Evolutionary conservation across 2,113 vertebrate genomes (phyloP).

Genomic region (Cyphomyrus discorhynchus): DNA sequence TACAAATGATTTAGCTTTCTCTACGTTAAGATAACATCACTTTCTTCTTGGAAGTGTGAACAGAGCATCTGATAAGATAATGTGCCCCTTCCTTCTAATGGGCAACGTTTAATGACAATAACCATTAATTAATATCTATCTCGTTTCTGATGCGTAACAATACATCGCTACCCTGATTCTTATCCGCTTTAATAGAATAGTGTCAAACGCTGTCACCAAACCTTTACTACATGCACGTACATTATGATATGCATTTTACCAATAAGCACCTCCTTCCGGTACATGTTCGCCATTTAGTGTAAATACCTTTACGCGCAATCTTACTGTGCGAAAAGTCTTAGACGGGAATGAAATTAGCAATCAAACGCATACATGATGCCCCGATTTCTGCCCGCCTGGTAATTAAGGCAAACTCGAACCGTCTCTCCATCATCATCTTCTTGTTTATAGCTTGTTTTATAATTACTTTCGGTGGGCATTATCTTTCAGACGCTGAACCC

Average conservation of each 20-base stretch:
- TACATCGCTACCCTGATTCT: not conserved
- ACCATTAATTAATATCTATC: slow-evolving; percentile 3
- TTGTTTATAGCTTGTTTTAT: not conserved
- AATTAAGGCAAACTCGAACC: not conserved
- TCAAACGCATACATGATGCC: not conserved
- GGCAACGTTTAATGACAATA: not conserved
- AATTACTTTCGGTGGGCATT: not conserved
- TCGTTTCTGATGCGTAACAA: not conserved
- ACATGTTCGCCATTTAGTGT: not conserved
- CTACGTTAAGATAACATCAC: not conserved
- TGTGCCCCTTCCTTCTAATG: not conserved
- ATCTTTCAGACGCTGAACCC: not conserved
- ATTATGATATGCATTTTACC: not conserved
- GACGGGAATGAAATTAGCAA: not conserved
- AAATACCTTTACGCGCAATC: not conserved
- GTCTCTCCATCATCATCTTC: not conserved
- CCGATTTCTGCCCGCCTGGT: not conserved
- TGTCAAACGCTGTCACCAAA: not conserved
- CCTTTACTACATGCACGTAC: not conserved
- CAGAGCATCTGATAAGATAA: slow-evolving; percentile 4
- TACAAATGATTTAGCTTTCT: not conserved
- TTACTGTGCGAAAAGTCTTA: not conserved
- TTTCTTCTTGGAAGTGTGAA: not conserved
- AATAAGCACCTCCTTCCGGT: not conserved
- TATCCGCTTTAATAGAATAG: not conserved